Evolutionary conservation across 1,140 invertebrate genomes (phyloP), one percentile per base, ranked within the genome.

Genomic region (Conus betulinus): DNA sequence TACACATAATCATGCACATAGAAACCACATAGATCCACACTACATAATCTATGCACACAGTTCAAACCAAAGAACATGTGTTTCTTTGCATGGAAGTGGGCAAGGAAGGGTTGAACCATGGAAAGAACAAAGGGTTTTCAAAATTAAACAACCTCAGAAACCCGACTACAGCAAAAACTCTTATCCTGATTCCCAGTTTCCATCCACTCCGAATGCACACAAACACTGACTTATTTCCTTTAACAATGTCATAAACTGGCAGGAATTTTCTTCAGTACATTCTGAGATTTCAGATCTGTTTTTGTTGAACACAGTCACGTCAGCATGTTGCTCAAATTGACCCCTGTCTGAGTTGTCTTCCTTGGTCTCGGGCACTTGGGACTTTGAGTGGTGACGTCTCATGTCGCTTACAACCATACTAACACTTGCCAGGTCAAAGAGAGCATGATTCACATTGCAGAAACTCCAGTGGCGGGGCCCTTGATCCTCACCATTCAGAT

Each of bases 401-500:
- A 87, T 87, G 52, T 87, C 71, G 1, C n/a, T 53, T 0, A 87
- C 52, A 5, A 87, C 53, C 17, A 39, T 7, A 3, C 51, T 51
- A 10, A 87, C 53, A 39, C 67, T 78, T 51, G 53, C 23, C 52
- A 87, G 71, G 25, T 87, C 85, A 57, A 87, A 87, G 13, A 87
- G 85, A 25, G 85, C 85, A 51, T 87, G 85, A 52, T 78, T 55
- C 20, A 87, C 85, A 27, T 27, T 87, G 23, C 85, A 87, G 71
- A n/a, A 10, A 17, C 63, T 74, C 85, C 85, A 87, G 71, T 87
- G 85, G 7, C 71, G 71, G 13, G 27, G 51, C 13, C 39, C 6
- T 27, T 13, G 79, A 53, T 81, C 79, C 20, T 39, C 15, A 53
- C 51, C 79, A 25, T 71, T 71, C 13, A 71, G 67, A 71, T 20